Evolutionary conservation across 2,888 invertebrate species (phyloP), one percentile per base, ranked within the genome.

Genomic region (Diarsia dahlii): DNA sequence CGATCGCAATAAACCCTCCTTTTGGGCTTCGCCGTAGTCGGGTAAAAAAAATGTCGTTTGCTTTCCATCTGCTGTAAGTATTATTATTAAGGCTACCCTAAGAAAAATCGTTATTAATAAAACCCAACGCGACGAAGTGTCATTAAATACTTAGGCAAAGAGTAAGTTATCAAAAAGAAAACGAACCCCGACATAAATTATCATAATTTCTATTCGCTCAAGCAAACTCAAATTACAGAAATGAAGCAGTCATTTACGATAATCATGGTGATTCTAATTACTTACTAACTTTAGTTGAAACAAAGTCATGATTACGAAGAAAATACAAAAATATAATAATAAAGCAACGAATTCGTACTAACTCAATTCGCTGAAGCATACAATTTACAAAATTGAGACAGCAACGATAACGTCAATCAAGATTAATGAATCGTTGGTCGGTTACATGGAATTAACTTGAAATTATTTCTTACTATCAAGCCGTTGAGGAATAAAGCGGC

Each of bases 351-450:
- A 74, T 71, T 81, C n/a, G 60, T 63, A 74, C 39, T 63, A 76
- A 74, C 65, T 76, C 74, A 73, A 80, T 74, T 73, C 80, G 23
- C 66, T 80, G 72, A 86, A 74, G 46, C 75, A 75, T 80, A 86
- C 73, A 85, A 82, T 82, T 87, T 85, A 83, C 85, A 80, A 84
- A 87, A 81, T 81, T 81, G 56, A 84, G 72, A 83, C 76, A 60
- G 52, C n/a, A 62, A 39, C 87, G 86, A 88, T 88, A 88, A 87
- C 82, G 87, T 82, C 88, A 74, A 87, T 88, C 86, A 85, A 76
- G 75, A 76, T 76, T 87, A 87, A 87, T 87, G 84, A 87, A 80
- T 76, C 79, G 84, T 76, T 58, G 75, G 74, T 77, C 34, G 71
- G 80, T 84, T 76, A 80, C 75, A 78, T 74, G 82, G 78, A 89